Base-by-base conservation (phyloP, 2,888 invertebrate species). In the Lacanobia wlatinum region DNA sequence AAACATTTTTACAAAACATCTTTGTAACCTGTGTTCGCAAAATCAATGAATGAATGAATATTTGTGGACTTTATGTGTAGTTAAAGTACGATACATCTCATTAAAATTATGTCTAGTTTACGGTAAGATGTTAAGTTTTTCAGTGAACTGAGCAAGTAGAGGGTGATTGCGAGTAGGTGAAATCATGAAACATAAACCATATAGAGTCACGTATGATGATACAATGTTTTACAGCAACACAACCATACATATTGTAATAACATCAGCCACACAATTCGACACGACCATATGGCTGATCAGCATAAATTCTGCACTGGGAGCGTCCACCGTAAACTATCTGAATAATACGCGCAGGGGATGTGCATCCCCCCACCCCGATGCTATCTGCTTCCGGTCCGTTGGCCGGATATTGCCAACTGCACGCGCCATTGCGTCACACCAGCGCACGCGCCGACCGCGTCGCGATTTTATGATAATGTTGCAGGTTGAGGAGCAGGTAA, bases 381-480 rank as follows among this genome's bases (percentile, higher is more conserved):
- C 69, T 88, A 86, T 86, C 85, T 82, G 63, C 70, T 86, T 87
- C 88, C 89, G 87, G 80, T 80, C 75, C 75, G 83, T 79, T 75
- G 69, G 78, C 84, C 86, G 88, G 89, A 90, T 89, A 88, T 89
- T 88, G 88, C 88, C 82, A 80, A 87, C 82, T 87, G 83, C 75
- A 82, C 87, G 87, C 74, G 71, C 85, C 82, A 88, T 86, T 84
- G 83, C 81, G 69, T 70, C 81, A 83, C 76, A 28, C 34, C 73
- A 65, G 80, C 83, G 85, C 88, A 82, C 79, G 83, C 83, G 86
- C 80, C 73, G 75, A 83, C 76, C 70, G 74, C 69, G 71, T 80
- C 64, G 70, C 79, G 80, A 84, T 84, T 72, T 71, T 72, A 74
- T 79, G 77, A 81, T 85, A 84, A 75, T 76, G 60, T 59, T 43